These are phyloP conservation scores for Chalcosyrphus nemorum DNA, from an alignment of 2,888 invertebrate species.

Conservation along the genomic window DNA sequence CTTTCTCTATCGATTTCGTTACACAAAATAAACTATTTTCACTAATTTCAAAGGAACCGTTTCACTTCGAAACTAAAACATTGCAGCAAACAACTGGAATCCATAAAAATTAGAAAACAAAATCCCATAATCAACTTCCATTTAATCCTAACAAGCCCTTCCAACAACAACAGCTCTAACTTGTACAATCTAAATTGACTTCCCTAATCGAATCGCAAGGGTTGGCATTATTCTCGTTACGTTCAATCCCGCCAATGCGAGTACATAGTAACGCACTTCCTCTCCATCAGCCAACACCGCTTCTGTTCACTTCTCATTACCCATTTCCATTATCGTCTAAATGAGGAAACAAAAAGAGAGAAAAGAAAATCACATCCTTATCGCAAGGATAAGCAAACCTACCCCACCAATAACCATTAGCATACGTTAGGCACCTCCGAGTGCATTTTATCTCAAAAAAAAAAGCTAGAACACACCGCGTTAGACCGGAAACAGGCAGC, in stretches of 20 bases:
- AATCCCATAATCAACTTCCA: no score
- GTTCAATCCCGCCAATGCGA: no score
- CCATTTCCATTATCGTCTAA: constrained; percentile 60
- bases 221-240: constrained; percentile 32
- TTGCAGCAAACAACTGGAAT: no score
- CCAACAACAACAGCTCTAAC: neutral
- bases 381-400: constrained; percentile 6
- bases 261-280: neutral
- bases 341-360: constrained; percentile 41
- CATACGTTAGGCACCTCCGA: constrained; percentile 63
- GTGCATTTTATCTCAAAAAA: constrained; percentile 67
- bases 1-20: no score
- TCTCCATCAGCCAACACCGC: constrained; percentile 18
- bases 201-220: constrained; percentile 33
- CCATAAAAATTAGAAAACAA: no score
- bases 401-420: constrained; percentile 43
- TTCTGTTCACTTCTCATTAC: constrained; percentile 44
- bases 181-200: neutral
- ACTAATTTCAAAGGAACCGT: no score
- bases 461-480: constrained; percentile 23
- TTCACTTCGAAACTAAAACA: no score
- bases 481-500: constrained; percentile 39
- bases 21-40: no score
- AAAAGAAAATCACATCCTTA: constrained; percentile 53
- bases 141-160: neutral